These are phyloP conservation scores for Cathartes aura DNA, from an alignment of 2,113 vertebrate genomes.

Conservation along the genomic window DNA sequence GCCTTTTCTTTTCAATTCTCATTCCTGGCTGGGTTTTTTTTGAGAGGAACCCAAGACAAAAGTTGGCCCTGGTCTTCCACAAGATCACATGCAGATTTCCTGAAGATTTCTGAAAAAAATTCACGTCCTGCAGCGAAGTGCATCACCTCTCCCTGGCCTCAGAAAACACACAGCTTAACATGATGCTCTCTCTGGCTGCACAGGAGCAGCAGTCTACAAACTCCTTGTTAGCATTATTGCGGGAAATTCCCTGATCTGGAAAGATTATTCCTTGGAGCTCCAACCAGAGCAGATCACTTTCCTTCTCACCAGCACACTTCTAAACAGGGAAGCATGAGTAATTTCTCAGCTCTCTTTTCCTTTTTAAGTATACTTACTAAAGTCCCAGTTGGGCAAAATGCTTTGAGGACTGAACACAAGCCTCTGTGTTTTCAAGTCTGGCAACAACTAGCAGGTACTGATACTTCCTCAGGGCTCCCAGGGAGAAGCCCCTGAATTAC, in stretches of 20 bases:
- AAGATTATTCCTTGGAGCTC: not conserved
- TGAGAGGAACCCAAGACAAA: not conserved
- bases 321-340: not conserved
- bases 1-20: not conserved
- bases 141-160: not conserved
- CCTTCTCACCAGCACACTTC: not conserved
- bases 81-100: not conserved
- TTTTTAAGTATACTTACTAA: not conserved
- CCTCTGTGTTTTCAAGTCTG: not conserved
- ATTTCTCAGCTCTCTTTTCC: not conserved
- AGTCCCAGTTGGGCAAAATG: not conserved
- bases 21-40: not conserved
- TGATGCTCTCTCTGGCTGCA: rapidly evolving
- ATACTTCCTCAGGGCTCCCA: not conserved
- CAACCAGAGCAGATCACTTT: not conserved
- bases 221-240: not conserved
- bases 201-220: not conserved
- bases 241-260: not conserved
- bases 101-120: not conserved
- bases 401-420: not conserved
- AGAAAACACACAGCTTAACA: not conserved
- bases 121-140: not conserved
- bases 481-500: not conserved
- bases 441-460: not conserved
- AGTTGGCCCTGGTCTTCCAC: not conserved